Base-by-base conservation (phyloP, 2,797 vertebrate species). In the Mareca penelope region DNA sequence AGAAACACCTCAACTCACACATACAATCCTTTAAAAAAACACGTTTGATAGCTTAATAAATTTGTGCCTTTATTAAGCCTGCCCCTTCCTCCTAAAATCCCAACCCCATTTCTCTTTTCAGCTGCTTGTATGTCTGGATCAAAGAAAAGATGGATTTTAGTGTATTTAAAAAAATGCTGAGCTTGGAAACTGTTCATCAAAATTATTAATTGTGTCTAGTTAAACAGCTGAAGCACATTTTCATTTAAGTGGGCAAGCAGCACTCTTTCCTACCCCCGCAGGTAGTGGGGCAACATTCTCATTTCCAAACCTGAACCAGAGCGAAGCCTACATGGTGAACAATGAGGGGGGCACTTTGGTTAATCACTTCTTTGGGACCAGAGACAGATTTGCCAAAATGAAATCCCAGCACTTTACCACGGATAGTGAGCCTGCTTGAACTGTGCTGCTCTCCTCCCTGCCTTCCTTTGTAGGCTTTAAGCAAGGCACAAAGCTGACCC, bases 141-240 rank as follows among this genome's bases (percentile, higher is more conserved):
- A 96, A 95, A 96, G 80, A 80, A 92, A 95, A 94, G 69, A 91
- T 42, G 88, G 69, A 93, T 91, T 89, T 91, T 26, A 53, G 44
- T 14, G 57, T 65, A 69, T 75, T 94, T 73, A 57, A 52, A 42
- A 89, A 96, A 92, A 59, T 23, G 91, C 94, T 91, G 88, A 96
- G 85, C 59, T 85, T 46, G 59, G 79, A 94, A 85, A 42, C 23
- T 55, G 26, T 35, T 80, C 55, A 59, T 80, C 80, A 93, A 89
- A 88, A 80, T 80, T 88, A 72, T 65, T 94, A 95, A 92, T 75
- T 89, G 69, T 69, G 50, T 46, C 87, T 83, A 57, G 44, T 31
- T 72, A 79, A 85, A 73, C 70, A 77, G 31, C 4, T 10, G 23
- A 89, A 65, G 52, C 73, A 80, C 15, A 50, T 33, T 80, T 87